These are phyloP conservation scores for Scopus umbretta DNA, from an alignment of 2,113 vertebrate species.

Conservation along the genomic window DNA sequence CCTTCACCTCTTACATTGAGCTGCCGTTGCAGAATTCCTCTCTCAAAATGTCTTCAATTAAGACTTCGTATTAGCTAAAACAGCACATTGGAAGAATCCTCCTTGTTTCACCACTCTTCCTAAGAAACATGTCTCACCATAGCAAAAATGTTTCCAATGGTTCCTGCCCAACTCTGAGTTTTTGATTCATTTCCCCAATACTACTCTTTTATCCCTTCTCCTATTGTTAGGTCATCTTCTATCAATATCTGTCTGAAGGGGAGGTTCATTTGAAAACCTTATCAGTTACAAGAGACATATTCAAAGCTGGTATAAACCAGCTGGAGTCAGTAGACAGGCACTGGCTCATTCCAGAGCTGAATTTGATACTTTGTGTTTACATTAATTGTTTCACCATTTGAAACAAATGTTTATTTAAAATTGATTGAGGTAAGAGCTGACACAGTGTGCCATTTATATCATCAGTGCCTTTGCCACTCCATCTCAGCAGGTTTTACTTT, in stretches of 20 bases:
- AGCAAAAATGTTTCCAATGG: background rate
- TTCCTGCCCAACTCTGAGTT: background rate
- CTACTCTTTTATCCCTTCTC: background rate
- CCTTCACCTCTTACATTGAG: background rate
- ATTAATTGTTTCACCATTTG: conserved; percentile 43
- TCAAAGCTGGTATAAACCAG: background rate
- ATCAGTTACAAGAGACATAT: background rate
- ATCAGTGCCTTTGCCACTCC: conserved; percentile 21
- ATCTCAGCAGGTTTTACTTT: conserved; percentile 46
- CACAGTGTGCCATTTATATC: conserved; percentile 46
- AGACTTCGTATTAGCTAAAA: background rate
- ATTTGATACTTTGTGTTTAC: background rate
- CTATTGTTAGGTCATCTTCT: background rate
- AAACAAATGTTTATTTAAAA: conserved; percentile 61
- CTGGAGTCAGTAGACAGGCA: background rate
- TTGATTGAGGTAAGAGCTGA: conserved; percentile 46
- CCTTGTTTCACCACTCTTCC: background rate
- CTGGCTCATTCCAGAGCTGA: background rate
- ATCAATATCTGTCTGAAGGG: background rate
- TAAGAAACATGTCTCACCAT: background rate
- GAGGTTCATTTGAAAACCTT: background rate
- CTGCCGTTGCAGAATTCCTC: background rate
- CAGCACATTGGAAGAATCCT: background rate
- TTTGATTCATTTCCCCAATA: background rate
- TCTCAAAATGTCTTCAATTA: background rate